Percentiles rank a stretch among this genome's conserved stretches.
phyloP scores from a whole-genome alignment of 2,797 vertebrate species.

The Galaxias olidus region DNA sequence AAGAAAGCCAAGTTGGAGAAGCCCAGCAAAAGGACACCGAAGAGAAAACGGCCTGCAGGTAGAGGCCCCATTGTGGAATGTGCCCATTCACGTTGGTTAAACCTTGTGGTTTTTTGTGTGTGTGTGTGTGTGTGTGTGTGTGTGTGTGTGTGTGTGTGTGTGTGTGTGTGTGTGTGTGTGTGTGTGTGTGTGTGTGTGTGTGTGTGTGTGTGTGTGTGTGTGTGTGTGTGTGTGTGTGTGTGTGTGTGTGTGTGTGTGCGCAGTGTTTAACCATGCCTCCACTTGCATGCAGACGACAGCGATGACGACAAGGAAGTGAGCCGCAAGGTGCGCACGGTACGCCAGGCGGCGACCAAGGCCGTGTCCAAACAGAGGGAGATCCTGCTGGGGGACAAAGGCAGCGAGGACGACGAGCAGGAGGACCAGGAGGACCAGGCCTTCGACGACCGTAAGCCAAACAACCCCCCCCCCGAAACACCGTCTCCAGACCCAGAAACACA shows the following conservation, averaged over 20 bases:
- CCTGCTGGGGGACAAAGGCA: slow-evolving; percentile 91
- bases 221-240: not conserved
- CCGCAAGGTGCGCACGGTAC: slow-evolving; percentile 92
- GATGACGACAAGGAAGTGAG: slow-evolving; percentile 94
- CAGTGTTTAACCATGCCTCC: slow-evolving; percentile 3
- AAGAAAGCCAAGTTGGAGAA: slow-evolving; percentile 86
- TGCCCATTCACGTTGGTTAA: not conserved
- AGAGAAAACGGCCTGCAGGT: slow-evolving; percentile 87
- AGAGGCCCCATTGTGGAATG: too few species aligned
- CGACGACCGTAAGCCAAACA: slow-evolving; percentile 85
- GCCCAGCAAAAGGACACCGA: slow-evolving; percentile 77
- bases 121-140: not conserved
- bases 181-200: not conserved
- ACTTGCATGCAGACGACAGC: slow-evolving; percentile 84
- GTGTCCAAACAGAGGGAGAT: slow-evolving; percentile 98
- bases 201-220: not conserved
- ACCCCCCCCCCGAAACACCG: too few species aligned
- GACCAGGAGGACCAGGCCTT: slow-evolving; percentile 84
- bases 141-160: not conserved
- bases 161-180: not conserved
- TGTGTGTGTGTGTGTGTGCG: not conserved
- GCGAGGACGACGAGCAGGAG: slow-evolving; percentile 92
- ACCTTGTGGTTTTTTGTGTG: not conserved
- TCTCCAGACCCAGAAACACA: not conserved
- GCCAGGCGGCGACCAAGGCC: slow-evolving; percentile 96